Evolutionary conservation across 2,888 invertebrate species (phyloP).

Genomic region (Galerucella pusilla): DNA sequence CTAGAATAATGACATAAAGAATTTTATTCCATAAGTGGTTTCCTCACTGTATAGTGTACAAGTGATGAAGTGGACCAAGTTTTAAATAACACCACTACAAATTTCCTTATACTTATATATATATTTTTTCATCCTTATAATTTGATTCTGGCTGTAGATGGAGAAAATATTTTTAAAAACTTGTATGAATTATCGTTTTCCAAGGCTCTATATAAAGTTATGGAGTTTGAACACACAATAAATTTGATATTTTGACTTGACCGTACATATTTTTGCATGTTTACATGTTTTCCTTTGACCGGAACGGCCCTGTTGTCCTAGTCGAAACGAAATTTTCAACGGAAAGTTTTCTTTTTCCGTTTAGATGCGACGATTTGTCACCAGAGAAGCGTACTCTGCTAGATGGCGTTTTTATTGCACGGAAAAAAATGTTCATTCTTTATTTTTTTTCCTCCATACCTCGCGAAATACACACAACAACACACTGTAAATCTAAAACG

Average conservation of each 20-base stretch:
- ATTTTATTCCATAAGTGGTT: too few relatives aligned
- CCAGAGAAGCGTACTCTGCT: slow-evolving; percentile 30
- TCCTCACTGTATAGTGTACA: too few relatives aligned
- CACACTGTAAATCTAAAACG: slow-evolving; percentile 31
- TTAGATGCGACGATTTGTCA: slow-evolving; percentile 30
- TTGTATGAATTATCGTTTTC: too few relatives aligned
- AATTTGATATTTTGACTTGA: not conserved
- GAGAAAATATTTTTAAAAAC: too few relatives aligned
- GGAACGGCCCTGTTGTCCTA: slow-evolving; percentile 25
- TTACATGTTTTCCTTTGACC: slow-evolving; percentile 12
- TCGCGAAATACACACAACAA: slow-evolving; percentile 28
- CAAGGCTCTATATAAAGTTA: too few relatives aligned
- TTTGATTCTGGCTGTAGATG: too few relatives aligned
- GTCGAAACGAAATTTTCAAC: slow-evolving; percentile 22
- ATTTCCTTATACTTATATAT: too few relatives aligned
- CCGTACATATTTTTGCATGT: not conserved
- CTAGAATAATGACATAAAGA: too few relatives aligned
- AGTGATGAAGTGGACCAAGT: too few relatives aligned
- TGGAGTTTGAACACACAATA: not conserved
- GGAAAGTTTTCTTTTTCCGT: slow-evolving; percentile 30
- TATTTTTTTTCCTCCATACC: slow-evolving; percentile 15
- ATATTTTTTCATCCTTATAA: too few relatives aligned
- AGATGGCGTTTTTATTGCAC: slow-evolving; percentile 30
- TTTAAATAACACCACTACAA: too few relatives aligned
- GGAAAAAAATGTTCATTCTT: slow-evolving; percentile 31